These are phyloP conservation scores for Pelobates fuscus DNA, from an alignment of 2,113 vertebrate species.

Conservation along the genomic window DNA sequence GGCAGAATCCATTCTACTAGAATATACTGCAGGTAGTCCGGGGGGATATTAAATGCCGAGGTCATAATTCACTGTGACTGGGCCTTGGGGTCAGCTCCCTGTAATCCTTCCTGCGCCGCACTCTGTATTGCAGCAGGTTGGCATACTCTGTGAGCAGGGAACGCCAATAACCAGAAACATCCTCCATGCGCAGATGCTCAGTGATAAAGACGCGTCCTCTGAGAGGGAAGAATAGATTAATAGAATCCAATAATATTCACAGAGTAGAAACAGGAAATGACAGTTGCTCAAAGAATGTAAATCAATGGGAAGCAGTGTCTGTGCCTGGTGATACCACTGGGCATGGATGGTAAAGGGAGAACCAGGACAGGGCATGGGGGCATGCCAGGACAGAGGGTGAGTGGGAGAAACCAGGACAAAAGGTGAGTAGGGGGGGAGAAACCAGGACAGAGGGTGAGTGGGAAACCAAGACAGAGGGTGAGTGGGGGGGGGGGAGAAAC, in stretches of 20 bases:
- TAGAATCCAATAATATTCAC: too few species aligned
- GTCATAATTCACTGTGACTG: conserved; percentile 82
- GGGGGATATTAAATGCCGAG: too few species aligned
- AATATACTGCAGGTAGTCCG: too few species aligned
- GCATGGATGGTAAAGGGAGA: too few species aligned
- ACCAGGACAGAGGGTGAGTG: neutral
- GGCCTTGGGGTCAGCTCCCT: conserved; percentile 69
- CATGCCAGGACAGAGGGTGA: too few species aligned
- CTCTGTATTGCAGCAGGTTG: conserved; percentile 81
- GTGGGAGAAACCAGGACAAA: neutral
- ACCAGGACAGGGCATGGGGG: too few species aligned
- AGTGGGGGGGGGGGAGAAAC: neutral
- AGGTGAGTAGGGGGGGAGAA: neutral
- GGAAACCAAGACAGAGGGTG: too few species aligned
- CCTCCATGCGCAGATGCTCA: conserved; percentile 85
- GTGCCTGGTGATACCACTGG: too few species aligned
- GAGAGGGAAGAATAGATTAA: conserved; percentile 52
- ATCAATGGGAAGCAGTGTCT: too few species aligned
- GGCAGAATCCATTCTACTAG: too few species aligned
- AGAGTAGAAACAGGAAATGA: too few species aligned
- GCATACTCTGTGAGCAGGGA: conserved; percentile 82
- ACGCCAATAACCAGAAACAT: conserved; percentile 93
- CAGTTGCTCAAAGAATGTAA: too few species aligned
- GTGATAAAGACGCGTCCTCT: conserved; percentile 88
- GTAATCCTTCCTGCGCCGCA: conserved; percentile 74